Base-by-base conservation (phyloP, 2,113 vertebrate species). In the Apodemus sylvaticus region DNA sequence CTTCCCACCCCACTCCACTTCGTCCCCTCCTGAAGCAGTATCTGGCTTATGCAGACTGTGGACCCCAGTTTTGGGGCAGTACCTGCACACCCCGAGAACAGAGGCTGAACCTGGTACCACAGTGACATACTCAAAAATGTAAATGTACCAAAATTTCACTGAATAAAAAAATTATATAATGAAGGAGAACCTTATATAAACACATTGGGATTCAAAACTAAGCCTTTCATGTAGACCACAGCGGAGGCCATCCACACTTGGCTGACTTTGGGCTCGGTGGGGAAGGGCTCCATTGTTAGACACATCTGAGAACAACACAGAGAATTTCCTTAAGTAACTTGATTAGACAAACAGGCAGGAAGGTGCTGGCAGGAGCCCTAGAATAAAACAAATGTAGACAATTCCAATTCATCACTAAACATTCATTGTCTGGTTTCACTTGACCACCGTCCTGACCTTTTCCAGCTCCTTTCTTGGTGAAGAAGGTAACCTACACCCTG, bases 271-370 rank as follows among this genome's bases (percentile, higher is more conserved):
- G 42, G 14, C 4, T 91, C 51, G 45, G 0, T 48, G n/a, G 20
- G 8, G 14, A 96, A 94, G 39, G n/a, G 45, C 89, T 86, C 64
- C 26, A 70, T 60, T 71, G 39, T 81, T 76, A 89, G 34, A 93
- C 60, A 83, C 51, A 95, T 64, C 86, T 64, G 53, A 89, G 26
- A 89, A 89, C n/a, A 87, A n/a, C 77, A 76, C 29, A 90, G 45
- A 78, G 45, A 93, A 89, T 51, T 26, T 91, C 79, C 8, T 55
- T 92, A 90, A 87, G 71, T 92, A n/a, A 53, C 20, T 60, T 9
- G 17, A 78, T 74, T 42, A 94, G 92, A 74, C 34, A 60, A 87
- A 58, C 22, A 91, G 31, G 10, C 79, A 22, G 39, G 58, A 85
- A 77, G 53, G 48, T 51, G 87, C 68, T 77, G 31, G 82, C 0